A percentile compares a stretch with the other conserved stretches of the same genome.
These are phyloP conservation scores for Agonum fuliginosum DNA, from an alignment of 2,888 invertebrate species.

Conservation along the genomic window DNA sequence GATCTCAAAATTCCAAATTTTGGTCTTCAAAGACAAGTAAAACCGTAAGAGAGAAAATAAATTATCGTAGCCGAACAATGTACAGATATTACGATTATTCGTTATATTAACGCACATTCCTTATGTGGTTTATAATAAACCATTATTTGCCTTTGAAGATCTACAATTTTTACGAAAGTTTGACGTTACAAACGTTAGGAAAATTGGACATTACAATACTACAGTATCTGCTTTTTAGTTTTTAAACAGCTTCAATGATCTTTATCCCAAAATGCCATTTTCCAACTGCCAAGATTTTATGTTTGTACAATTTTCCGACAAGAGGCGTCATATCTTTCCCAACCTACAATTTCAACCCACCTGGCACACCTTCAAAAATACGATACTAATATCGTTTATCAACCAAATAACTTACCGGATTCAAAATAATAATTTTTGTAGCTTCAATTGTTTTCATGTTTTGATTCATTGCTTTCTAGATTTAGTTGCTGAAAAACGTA, in stretches of 20 bases:
- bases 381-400: slow-evolving; percentile 27
- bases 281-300: no score
- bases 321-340: background rate
- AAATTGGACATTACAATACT: no score
- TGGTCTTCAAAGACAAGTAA: background rate
- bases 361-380: slow-evolving; percentile 7
- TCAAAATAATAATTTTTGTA: slow-evolving; percentile 23
- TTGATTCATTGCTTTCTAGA: slow-evolving; percentile 39
- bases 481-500: slow-evolving; percentile 38
- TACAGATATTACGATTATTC: no score
- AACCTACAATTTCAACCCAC: background rate
- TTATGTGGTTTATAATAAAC: background rate
- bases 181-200: no score
- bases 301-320: no score
- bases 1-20: background rate
- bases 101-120: no score
- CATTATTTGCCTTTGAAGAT: background rate
- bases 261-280: no score
- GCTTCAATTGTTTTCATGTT: slow-evolving; percentile 21
- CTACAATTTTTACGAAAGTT: background rate
- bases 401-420: slow-evolving; percentile 45
- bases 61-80: no score
- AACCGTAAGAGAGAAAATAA: no score
- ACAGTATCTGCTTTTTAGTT: no score
- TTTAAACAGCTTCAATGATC: no score